Evolutionary conservation across 2,888 invertebrate genomes (phyloP).

Genomic region (Diaphora mendica): DNA sequence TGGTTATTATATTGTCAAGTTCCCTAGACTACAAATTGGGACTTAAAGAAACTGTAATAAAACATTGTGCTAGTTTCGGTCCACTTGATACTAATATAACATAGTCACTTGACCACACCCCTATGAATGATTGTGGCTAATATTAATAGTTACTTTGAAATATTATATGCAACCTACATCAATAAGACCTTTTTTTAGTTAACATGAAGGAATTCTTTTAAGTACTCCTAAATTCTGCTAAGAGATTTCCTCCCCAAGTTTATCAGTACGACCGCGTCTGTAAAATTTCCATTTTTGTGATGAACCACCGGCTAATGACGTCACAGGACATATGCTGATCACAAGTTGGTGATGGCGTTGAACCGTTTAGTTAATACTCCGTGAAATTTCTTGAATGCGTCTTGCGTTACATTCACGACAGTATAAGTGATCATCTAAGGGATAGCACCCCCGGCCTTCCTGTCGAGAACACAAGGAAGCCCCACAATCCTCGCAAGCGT

Average conservation of each 20-base stretch:
- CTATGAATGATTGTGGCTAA: not conserved
- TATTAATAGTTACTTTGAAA: not conserved
- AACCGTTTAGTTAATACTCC: conserved; percentile 74
- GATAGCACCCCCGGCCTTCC: conserved; percentile 98
- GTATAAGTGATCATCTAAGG: conserved; percentile 97
- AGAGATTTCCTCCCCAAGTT: not conserved
- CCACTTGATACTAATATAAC: not conserved
- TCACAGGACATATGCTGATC: not conserved
- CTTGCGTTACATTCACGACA: conserved; percentile 98
- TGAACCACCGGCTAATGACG: not conserved
- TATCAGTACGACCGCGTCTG: not conserved
- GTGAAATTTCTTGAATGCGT: conserved; percentile 95
- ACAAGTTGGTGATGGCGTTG: not conserved
- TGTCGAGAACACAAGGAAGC: conserved; percentile 95
- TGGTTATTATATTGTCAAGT: not conserved
- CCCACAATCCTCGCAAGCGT: conserved; percentile 98
- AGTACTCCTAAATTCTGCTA: not conserved
- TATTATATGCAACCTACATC: not conserved
- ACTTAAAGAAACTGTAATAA: not conserved
- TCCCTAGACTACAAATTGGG: not conserved
- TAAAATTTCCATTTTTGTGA: not conserved
- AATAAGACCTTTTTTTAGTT: not conserved
- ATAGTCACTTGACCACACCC: not conserved
- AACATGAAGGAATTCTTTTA: not conserved
- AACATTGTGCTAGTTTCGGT: not conserved